phyloP scores from a whole-genome alignment of 2,888 invertebrate species.

The Unio delphinus region DNA sequence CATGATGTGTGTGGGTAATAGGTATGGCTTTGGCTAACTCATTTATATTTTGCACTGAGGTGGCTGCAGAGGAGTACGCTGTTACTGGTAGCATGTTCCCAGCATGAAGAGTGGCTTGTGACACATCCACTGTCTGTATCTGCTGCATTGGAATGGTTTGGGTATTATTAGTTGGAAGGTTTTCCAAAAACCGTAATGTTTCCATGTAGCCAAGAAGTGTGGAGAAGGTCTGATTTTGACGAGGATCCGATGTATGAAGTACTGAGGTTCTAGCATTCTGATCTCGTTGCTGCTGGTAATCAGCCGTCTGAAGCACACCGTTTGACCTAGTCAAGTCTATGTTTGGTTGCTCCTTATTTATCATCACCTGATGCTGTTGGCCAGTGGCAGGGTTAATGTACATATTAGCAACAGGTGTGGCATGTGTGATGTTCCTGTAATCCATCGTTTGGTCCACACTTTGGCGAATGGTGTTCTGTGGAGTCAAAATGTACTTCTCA shows the following conservation, averaged over 20 bases:
- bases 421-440: conserved; percentile 40
- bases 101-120: conserved; percentile 18
- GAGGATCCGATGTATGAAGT: conserved; percentile 20
- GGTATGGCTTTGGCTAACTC: conserved; percentile 21
- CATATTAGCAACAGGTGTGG: conserved; percentile 29
- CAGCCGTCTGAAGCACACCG: conserved; percentile 28
- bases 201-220: conserved; percentile 45
- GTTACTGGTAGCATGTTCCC: conserved; percentile 15
- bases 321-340: conserved; percentile 24
- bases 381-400: conserved; percentile 31
- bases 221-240: conserved; percentile 42
- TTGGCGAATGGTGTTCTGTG: conserved; percentile 12
- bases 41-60: conserved; percentile 20
- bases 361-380: conserved; percentile 16
- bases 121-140: conserved; percentile 27
- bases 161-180: conserved; percentile 42
- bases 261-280: conserved; percentile 25
- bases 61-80: conserved; percentile 13
- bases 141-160: conserved; percentile 29
- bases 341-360: conserved; percentile 12
- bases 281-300: conserved; percentile 34
- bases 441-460: conserved; percentile 25
- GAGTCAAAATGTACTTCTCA: conserved; percentile 21
- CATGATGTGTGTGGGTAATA: conserved; percentile 19
- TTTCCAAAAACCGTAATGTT: conserved; percentile 43